A percentile compares a stretch with the other conserved stretches of the same genome.
phyloP scores from a whole-genome alignment of 2,113 vertebrate genomes.

The Catagonus wagneri region DNA sequence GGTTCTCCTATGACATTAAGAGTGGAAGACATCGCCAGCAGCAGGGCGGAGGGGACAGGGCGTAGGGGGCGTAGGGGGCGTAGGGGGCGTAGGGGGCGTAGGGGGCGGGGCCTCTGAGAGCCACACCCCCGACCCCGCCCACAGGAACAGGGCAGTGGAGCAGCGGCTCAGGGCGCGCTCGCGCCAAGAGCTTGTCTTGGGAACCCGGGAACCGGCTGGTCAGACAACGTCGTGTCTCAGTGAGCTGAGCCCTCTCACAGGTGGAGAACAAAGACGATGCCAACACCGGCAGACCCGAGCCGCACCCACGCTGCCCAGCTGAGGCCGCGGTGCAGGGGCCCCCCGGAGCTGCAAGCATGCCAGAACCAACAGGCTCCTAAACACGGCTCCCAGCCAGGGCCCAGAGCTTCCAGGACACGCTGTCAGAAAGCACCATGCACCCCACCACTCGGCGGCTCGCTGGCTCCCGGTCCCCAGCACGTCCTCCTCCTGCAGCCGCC shows the following conservation, averaged over 20 bases:
- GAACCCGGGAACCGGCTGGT: no score
- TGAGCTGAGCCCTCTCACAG: neutral
- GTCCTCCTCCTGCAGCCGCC: neutral
- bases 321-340: neutral
- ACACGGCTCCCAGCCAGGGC: neutral
- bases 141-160: no score
- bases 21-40: no score
- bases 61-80: no score
- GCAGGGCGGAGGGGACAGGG: no score
- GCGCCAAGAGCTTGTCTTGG: no score
- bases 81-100: no score
- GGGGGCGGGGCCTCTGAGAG: no score
- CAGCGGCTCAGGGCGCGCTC: no score
- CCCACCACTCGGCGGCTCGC: neutral
- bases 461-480: neutral
- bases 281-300: no score
- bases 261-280: neutral
- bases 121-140: no score
- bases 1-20: no score
- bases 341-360: neutral
- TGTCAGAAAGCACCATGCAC: neutral
- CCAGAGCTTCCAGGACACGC: fast-evolving
- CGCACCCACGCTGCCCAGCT: fast-evolving
- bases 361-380: fast-evolving
- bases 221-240: neutral